A percentile compares a stretch with the other conserved stretches of the same genome.
These are phyloP conservation scores for Diabrotica balteata DNA, from an alignment of 2,888 invertebrate genomes.

Conservation along the genomic window DNA sequence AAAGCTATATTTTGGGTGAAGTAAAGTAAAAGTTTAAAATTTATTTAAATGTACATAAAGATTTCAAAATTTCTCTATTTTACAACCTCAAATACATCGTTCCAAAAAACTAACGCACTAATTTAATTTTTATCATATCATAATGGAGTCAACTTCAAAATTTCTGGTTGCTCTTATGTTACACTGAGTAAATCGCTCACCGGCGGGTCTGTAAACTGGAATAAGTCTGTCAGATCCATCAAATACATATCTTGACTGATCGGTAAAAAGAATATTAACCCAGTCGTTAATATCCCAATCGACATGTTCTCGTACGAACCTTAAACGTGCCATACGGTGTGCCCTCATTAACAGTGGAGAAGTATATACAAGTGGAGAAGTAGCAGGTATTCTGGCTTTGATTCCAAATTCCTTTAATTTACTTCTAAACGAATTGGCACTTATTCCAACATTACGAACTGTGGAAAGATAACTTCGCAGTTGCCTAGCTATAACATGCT, in stretches of 20 bases:
- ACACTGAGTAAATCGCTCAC: not conserved
- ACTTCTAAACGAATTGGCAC: not conserved
- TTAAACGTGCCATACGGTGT: not conserved
- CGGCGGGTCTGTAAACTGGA: not conserved
- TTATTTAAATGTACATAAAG: no score
- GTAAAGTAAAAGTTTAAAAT: no score
- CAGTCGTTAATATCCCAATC: not conserved
- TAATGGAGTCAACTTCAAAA: not conserved
- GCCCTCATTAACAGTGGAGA: not conserved
- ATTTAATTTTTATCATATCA: not conserved
- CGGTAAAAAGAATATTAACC: not conserved
- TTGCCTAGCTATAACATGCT: no score
- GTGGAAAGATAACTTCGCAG: no score
- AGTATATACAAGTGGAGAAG: no score
- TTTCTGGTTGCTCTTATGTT: not conserved
- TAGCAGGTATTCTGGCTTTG: not conserved
- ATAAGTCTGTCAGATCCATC: not conserved
- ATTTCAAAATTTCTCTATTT: no score
- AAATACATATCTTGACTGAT: not conserved
- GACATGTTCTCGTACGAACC: not conserved
- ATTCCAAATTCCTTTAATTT: not conserved
- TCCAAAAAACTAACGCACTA: no score
- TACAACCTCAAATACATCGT: no score
- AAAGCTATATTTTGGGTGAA: no score
- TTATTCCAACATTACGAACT: no score